phyloP scores from a whole-genome alignment of 2,888 invertebrate genomes.

The Diarsia dahlii region DNA sequence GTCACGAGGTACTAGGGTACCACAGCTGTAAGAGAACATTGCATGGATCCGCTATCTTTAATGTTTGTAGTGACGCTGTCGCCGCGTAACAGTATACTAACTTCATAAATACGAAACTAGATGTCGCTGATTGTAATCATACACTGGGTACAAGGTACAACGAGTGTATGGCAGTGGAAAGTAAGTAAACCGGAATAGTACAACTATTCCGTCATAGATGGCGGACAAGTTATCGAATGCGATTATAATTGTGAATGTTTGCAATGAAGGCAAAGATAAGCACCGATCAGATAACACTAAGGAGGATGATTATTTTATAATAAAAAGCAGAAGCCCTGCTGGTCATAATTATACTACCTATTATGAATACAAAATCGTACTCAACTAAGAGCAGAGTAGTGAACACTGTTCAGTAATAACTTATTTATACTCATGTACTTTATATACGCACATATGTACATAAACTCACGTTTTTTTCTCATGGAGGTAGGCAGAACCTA shows the following conservation, averaged over 20 bases:
- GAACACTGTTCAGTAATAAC: not conserved
- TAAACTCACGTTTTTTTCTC: too few species aligned
- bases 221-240: not conserved
- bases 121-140: slow-evolving; percentile 25
- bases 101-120: slow-evolving; percentile 21
- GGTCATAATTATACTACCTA: not conserved
- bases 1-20: slow-evolving; percentile 42
- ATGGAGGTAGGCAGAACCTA: too few species aligned
- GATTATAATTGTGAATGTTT: not conserved
- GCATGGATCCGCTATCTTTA: not conserved
- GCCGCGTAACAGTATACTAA: not conserved
- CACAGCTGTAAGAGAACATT: slow-evolving; percentile 17
- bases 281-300: not conserved
- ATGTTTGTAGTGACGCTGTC: slow-evolving; percentile 1
- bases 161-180: not conserved
- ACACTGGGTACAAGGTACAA: not conserved
- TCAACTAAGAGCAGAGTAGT: not conserved
- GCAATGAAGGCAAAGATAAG: too few species aligned
- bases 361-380: not conserved
- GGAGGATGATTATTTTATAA: not conserved
- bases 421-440: not conserved
- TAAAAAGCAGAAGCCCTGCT: not conserved
- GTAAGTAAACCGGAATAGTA: not conserved
- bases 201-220: slow-evolving; percentile 36
- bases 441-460: too few species aligned